Evolutionary conservation across 2,113 vertebrate genomes (phyloP).

Genomic region (Ptilorrhoa leucosticta): DNA sequence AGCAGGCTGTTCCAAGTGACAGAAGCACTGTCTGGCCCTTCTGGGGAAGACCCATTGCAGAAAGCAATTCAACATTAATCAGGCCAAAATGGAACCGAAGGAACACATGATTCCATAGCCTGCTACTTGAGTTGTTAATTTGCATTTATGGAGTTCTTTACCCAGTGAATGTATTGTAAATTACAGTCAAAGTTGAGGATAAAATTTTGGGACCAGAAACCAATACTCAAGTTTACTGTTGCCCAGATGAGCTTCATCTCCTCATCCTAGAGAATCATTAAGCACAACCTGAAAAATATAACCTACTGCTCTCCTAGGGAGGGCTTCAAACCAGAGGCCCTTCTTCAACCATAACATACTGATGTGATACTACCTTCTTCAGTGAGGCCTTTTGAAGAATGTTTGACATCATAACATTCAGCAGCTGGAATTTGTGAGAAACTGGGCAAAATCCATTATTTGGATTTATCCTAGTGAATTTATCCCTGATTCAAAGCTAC

Average conservation of each 20-base stretch:
- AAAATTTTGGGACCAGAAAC: background rate
- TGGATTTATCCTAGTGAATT: background rate
- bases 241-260: background rate
- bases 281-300: background rate
- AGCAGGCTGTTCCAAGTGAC: background rate
- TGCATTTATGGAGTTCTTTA: background rate
- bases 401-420: background rate
- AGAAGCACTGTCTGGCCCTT: background rate
- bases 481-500: background rate
- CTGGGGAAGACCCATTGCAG: background rate
- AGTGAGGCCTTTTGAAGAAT: background rate
- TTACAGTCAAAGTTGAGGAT: background rate
- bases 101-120: background rate
- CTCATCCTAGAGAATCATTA: background rate
- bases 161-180: background rate
- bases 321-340: background rate
- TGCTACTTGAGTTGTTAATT: background rate
- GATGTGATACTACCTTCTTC: background rate
- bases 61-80: background rate
- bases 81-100: background rate
- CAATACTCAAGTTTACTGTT: background rate
- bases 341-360: background rate
- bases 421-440: background rate
- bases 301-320: background rate
- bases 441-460: rapidly evolving